Conservation (phyloP, 1,140 invertebrate genomes). For the Aricia agestis region DNA sequence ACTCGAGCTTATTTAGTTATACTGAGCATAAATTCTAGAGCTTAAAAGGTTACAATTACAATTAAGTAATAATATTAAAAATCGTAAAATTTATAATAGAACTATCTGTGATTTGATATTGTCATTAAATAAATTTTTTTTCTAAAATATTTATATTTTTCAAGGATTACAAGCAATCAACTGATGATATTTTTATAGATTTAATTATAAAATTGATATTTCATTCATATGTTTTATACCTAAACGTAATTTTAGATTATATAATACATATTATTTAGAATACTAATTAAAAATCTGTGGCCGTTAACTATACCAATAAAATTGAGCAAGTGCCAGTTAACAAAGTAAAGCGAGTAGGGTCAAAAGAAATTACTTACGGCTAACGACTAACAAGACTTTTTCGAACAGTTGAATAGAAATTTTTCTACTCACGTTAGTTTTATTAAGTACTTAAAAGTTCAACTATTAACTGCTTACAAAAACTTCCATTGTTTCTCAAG, state of each 20-base stretch:
- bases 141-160: no score
- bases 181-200: no score
- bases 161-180: no score
- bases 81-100: no score
- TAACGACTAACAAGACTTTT: constrained; percentile 9
- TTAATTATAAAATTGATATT: no score
- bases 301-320: neutral
- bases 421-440: constrained; percentile 11
- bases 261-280: no score
- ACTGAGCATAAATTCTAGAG: neutral
- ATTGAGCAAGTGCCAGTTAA: neutral
- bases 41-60: neutral
- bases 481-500: constrained; percentile 4
- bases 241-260: no score
- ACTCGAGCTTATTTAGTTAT: neutral
- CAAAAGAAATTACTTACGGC: constrained; percentile 9
- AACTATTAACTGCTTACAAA: constrained; percentile 11
- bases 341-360: neutral
- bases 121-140: no score
- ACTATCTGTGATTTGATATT: no score
- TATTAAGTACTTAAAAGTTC: constrained; percentile 15
- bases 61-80: neutral
- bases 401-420: constrained; percentile 9
- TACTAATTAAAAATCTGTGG: neutral
- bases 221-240: no score